phyloP scores from a whole-genome alignment of 2,113 vertebrate species.

The Sminthopsis crassicaudata region DNA sequence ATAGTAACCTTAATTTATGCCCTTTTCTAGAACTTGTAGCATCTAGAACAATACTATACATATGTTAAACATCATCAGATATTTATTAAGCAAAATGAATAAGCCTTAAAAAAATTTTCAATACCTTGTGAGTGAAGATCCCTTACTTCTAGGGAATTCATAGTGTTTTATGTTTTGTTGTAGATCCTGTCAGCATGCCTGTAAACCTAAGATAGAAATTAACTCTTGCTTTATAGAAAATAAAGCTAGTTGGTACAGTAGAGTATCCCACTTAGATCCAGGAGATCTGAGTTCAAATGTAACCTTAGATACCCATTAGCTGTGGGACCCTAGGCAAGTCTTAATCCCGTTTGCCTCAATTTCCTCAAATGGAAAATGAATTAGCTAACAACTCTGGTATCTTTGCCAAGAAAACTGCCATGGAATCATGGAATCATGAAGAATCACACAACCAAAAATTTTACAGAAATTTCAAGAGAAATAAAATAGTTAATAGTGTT shows the following conservation, averaged over 20 bases:
- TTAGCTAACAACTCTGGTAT: neutral
- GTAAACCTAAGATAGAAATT: neutral
- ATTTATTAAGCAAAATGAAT: neutral
- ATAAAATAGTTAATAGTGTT: neutral
- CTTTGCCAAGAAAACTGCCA: neutral
- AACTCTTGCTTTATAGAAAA: neutral
- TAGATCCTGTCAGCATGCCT: neutral
- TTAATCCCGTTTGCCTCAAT: neutral
- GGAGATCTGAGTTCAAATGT: neutral
- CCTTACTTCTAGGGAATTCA: neutral
- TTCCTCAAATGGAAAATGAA: neutral
- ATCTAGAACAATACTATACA: neutral
- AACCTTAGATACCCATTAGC: neutral
- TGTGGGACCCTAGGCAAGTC: neutral
- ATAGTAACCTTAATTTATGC: neutral
- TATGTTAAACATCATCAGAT: neutral
- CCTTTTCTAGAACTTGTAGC: neutral
- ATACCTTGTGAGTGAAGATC: neutral
- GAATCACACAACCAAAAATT: neutral
- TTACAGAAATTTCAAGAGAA: neutral
- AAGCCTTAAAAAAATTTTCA: neutral
- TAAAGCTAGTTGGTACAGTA: neutral
- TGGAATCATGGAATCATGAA: neutral
- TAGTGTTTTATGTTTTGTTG: neutral
- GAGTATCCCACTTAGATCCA: neutral